Evolutionary conservation across 23 tunicate genomes (phyloP).

Genomic region (Trididemnum clinides): DNA sequence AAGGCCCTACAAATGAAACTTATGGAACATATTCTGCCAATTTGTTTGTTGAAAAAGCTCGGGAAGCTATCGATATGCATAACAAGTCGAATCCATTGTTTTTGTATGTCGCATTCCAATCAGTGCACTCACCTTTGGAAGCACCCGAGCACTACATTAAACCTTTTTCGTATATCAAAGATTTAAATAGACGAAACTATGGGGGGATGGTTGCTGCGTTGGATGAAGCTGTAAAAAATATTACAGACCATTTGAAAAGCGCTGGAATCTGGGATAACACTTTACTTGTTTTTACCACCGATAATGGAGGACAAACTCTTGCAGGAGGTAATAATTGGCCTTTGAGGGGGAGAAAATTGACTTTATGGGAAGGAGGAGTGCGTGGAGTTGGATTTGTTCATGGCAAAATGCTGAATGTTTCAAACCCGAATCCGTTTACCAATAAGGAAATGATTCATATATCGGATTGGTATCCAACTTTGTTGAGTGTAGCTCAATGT

Average conservation of each 20-base stretch:
- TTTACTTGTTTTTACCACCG: slow-evolving; percentile 74
- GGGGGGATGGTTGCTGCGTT: slow-evolving; percentile 93
- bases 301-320: slow-evolving; percentile 91
- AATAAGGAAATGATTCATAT: slow-evolving; percentile 74
- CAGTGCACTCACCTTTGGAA: slow-evolving; percentile 85
- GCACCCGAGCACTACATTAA: slow-evolving; percentile 70
- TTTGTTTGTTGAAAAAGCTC: slow-evolving; percentile 52
- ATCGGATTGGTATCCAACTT: slow-evolving; percentile 94
- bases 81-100: slow-evolving; percentile 75
- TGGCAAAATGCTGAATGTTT: slow-evolving; percentile 65
- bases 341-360: slow-evolving; percentile 74
- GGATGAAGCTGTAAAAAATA: slow-evolving; percentile 87
- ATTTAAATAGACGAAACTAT: slow-evolving; percentile 46
- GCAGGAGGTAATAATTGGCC: slow-evolving; percentile 95
- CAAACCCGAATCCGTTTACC: slow-evolving; percentile 30
- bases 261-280: slow-evolving; percentile 76
- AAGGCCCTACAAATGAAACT: slow-evolving; percentile 70
- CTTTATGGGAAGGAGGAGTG: slow-evolving; percentile 94
- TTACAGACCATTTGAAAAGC: slow-evolving; percentile 68
- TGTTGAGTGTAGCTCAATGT: slow-evolving; percentile 66
- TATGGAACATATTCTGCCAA: slow-evolving; percentile 82
- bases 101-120: slow-evolving; percentile 79
- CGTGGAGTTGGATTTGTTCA: slow-evolving; percentile 86
- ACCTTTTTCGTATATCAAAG: slow-evolving; percentile 72
- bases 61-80: slow-evolving; percentile 43